Evolutionary conservation across 2,888 invertebrate species (phyloP).

Genomic region (Thymelicus sylvestris): DNA sequence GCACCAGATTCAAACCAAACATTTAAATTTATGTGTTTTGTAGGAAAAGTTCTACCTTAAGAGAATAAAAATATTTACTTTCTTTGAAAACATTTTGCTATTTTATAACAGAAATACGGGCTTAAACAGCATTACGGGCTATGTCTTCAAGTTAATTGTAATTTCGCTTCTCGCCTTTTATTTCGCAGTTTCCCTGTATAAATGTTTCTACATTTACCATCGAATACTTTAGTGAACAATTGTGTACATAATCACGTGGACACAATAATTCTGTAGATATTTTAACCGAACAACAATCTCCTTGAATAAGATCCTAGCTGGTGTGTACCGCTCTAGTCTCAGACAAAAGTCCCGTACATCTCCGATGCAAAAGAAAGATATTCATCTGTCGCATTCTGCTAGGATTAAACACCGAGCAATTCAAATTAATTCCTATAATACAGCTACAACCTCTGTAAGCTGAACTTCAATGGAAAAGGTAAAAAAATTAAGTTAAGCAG

Average conservation of each 20-base stretch:
- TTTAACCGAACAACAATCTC: conserved; percentile 7
- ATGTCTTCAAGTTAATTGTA: too few species aligned
- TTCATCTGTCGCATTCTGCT: conserved; percentile 73
- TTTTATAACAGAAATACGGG: background rate
- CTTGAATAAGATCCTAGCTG: background rate
- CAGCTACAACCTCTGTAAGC: background rate
- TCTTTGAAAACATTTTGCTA: background rate
- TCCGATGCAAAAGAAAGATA: conserved; percentile 53
- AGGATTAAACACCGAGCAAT: conserved; percentile 59
- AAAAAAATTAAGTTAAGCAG: too few species aligned
- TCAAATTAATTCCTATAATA: background rate
- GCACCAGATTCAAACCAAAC: background rate
- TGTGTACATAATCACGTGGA: background rate
- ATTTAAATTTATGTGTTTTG: conserved; percentile 13
- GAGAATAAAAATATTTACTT: background rate
- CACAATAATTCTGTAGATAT: background rate
- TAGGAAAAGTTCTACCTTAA: background rate
- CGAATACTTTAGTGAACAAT: background rate
- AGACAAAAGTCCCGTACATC: conserved; percentile 2
- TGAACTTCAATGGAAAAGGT: too few species aligned
- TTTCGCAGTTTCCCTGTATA: background rate
- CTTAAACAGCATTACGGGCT: background rate
- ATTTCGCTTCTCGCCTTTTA: background rate
- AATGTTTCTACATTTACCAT: background rate
- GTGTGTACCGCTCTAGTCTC: background rate